Conservation (phyloP, 2,113 vertebrate species). For the Peromyscus leucopus region DNA sequence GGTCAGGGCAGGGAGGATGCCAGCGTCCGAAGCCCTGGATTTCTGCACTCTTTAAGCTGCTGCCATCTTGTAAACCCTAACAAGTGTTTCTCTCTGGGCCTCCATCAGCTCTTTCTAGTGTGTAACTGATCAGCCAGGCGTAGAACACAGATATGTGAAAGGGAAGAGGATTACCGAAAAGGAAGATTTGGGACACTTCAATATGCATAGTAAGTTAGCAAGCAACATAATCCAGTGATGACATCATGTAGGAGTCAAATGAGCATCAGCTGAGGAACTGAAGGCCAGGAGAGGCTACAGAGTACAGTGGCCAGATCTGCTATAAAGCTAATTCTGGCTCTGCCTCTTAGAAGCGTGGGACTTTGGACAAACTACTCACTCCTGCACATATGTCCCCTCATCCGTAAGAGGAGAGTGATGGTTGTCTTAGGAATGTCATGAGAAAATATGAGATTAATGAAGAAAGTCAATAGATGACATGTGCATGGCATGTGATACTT, state of each 20-base stretch:
- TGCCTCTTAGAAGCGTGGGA: background rate
- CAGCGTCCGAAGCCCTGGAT: fast-evolving
- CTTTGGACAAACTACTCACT: background rate
- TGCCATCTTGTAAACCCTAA: background rate
- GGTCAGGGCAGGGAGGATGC: background rate
- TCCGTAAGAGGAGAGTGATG: background rate
- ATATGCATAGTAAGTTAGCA: background rate
- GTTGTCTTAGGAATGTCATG: background rate
- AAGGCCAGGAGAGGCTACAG: background rate
- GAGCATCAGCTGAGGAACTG: background rate
- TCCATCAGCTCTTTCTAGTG: background rate
- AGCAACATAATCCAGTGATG: background rate
- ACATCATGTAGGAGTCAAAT: too few relatives aligned
- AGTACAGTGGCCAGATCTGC: background rate
- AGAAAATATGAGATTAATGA: slow-evolving; percentile 35
- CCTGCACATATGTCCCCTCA: background rate
- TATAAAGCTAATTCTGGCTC: background rate
- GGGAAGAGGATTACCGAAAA: background rate
- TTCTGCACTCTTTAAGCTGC: background rate
- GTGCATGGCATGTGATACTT: background rate
- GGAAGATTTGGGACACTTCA: background rate
- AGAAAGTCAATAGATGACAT: background rate
- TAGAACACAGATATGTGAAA: background rate
- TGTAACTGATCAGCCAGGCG: background rate
- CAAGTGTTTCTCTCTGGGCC: background rate